Percentiles rank a stretch among this genome's conserved stretches.
These are phyloP conservation scores for Helobdella robusta DNA, from an alignment of 2,888 invertebrate genomes.

Conservation along the genomic window DNA sequence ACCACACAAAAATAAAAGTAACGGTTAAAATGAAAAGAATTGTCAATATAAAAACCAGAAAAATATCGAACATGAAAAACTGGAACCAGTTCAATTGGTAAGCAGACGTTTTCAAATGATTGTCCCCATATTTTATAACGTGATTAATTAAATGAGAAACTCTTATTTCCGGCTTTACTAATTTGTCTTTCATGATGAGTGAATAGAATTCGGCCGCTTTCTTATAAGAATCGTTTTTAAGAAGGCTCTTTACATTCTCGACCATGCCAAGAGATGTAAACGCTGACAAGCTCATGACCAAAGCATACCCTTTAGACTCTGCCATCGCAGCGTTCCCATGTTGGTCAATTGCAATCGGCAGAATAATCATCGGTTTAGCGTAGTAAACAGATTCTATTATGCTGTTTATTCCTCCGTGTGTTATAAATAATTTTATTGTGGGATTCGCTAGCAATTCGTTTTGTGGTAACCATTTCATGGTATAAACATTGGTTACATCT, in stretches of 20 bases:
- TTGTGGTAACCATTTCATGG: conserved; percentile 25
- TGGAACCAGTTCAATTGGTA: not conserved
- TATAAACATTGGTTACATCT: not conserved
- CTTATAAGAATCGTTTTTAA: conserved; percentile 16
- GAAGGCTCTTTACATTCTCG: conserved; percentile 7
- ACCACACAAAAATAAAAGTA: too few relatives aligned
- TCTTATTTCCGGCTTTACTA: not conserved
- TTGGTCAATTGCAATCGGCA: conserved; percentile 23
- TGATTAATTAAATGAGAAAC: conserved; percentile 20
- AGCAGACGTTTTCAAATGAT: conserved; percentile 13
- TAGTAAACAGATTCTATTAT: conserved; percentile 24
- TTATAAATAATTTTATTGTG: conserved; percentile 24
- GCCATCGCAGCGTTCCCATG: conserved; percentile 13
- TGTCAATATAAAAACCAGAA: too few relatives aligned
- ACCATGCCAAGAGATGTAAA: conserved; percentile 18
- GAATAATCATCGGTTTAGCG: conserved; percentile 22
- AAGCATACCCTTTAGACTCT: conserved; percentile 18
- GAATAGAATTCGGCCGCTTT: not conserved
- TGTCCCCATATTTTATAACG: conserved; percentile 18
- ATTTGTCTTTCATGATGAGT: conserved; percentile 10
- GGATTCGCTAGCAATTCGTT: conserved; percentile 25
- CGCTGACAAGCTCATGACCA: conserved; percentile 11
- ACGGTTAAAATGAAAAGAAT: too few relatives aligned
- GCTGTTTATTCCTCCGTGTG: conserved; percentile 28
- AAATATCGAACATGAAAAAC: conserved; percentile 24